Evolutionary conservation across 2,113 vertebrate species (phyloP).

Genomic region (Ptilonorhynchus violaceus): DNA sequence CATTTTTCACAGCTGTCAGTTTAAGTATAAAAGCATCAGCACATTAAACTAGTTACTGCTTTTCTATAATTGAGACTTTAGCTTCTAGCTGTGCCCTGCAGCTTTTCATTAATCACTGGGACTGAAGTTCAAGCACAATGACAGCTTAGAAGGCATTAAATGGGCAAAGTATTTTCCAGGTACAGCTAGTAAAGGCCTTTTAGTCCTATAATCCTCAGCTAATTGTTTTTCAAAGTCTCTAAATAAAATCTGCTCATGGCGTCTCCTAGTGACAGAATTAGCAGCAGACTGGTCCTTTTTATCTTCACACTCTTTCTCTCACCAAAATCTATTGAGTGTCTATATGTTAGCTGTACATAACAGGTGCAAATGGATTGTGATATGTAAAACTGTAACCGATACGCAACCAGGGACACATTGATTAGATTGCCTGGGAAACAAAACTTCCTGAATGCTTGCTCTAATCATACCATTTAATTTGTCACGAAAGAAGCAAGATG

Average conservation of each 20-base stretch:
- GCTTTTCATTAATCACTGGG: slow-evolving; percentile 98
- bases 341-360: slow-evolving; percentile 70
- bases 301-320: slow-evolving; percentile 69
- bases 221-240: slow-evolving; percentile 87
- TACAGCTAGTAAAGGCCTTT: slow-evolving; percentile 84
- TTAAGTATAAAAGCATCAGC: slow-evolving; percentile 94
- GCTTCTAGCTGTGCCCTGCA: slow-evolving; percentile 97
- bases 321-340: slow-evolving; percentile 62
- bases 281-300: slow-evolving; percentile 65
- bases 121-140: slow-evolving; percentile 88
- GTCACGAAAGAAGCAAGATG: slow-evolving; percentile 71
- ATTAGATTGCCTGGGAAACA: slow-evolving; percentile 73
- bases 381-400: slow-evolving; percentile 79
- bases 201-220: slow-evolving; percentile 88
- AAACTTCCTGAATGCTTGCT: slow-evolving; percentile 73
- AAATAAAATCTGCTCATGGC: slow-evolving; percentile 79
- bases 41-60: slow-evolving; percentile 96
- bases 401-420: slow-evolving; percentile 70
- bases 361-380: slow-evolving; percentile 74
- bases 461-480: slow-evolving; percentile 77
- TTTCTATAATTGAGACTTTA: slow-evolving; percentile 99
- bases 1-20: slow-evolving; percentile 95
- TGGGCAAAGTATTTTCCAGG: slow-evolving; percentile 90
- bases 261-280: slow-evolving; percentile 82
- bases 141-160: slow-evolving; percentile 92